Percentiles rank a stretch among this genome's conserved stretches.
Conservation (phyloP, 2,888 invertebrate species). For the Cosmia trapezina region DNA sequence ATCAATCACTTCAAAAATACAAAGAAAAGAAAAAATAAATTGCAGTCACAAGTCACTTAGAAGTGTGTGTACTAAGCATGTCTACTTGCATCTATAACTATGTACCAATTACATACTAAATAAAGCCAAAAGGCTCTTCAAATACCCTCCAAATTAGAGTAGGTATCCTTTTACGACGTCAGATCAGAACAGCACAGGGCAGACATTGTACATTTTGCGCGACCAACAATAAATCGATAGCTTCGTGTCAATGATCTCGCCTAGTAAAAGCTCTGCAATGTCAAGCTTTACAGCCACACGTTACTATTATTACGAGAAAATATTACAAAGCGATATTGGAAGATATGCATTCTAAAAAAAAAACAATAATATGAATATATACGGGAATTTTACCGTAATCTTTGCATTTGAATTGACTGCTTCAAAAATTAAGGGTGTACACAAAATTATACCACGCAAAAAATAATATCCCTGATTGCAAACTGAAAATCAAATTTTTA, state of each 20-base stretch:
- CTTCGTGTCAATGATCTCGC: constrained; percentile 72
- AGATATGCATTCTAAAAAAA: not conserved
- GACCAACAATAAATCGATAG: constrained; percentile 72
- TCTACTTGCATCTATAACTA: not conserved
- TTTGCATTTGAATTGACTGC: not conserved
- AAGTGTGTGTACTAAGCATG: not conserved
- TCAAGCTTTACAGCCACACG: constrained; percentile 58
- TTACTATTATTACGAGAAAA: constrained; percentile 19
- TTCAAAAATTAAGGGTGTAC: not conserved
- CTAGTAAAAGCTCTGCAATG: constrained; percentile 63
- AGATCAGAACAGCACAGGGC: constrained; percentile 26
- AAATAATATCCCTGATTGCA: not conserved
- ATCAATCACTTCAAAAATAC: constrained; percentile 9
- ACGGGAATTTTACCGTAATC: not conserved
- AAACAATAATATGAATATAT: not conserved
- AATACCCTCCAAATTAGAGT: constrained; percentile 24
- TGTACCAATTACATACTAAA: constrained; percentile 26
- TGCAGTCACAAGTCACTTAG: not conserved
- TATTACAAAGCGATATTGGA: constrained; percentile 6
- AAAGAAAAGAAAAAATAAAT: constrained; percentile 7
- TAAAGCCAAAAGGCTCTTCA: constrained; percentile 23
- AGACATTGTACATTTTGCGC: constrained; percentile 59
- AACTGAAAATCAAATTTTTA: not conserved
- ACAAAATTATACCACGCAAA: not conserved
- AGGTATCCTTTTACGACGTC: not conserved